Conservation (phyloP, 2,113 vertebrate species). For the Bettongia penicillata region DNA sequence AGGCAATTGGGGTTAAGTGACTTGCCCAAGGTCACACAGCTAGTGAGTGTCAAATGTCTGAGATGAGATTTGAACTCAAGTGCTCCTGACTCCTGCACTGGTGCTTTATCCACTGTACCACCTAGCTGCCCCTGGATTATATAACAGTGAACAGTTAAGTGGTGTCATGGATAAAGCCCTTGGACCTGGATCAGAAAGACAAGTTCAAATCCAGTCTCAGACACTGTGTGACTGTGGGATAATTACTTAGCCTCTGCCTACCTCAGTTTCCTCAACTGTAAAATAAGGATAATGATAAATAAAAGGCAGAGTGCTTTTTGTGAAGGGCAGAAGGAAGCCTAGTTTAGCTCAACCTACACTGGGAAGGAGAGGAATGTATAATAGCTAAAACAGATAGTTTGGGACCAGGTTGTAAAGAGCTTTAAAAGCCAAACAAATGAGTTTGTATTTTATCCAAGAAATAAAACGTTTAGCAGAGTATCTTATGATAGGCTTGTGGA, state of each 20-base stretch:
- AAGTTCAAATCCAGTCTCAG: background rate
- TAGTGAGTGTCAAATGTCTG: too few species aligned
- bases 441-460: background rate
- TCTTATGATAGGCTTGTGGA: background rate
- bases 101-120: too few species aligned
- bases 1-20: too few species aligned
- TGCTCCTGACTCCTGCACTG: too few species aligned
- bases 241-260: background rate
- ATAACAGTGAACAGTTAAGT: background rate
- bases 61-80: too few species aligned
- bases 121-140: background rate
- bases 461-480: background rate
- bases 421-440: background rate
- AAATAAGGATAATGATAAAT: background rate
- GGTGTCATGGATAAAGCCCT: background rate
- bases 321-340: background rate
- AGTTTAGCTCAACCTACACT: background rate
- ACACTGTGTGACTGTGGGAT: background rate
- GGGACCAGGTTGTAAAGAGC: background rate
- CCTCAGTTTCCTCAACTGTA: background rate
- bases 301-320: background rate
- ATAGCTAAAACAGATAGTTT: background rate
- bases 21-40: too few species aligned
- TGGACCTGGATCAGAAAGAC: background rate
- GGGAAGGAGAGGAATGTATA: background rate